Evolutionary conservation across 35 echinoderm and acorn worm genomes (phyloP), one percentile per base, ranked within the genome.

Genomic region (Amphiura filiformis): DNA sequence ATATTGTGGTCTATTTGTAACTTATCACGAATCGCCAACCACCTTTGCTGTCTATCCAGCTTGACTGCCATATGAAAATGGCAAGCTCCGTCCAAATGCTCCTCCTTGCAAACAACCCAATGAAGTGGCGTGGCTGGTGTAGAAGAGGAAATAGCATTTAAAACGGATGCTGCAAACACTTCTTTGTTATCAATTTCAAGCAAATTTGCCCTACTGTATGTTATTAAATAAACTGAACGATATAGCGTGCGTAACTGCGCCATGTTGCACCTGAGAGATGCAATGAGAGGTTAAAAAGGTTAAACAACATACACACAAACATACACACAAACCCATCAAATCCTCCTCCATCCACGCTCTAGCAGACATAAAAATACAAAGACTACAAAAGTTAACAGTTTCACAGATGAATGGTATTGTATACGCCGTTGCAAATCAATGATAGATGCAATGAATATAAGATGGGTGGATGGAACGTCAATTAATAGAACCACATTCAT

Each of bases 181-280:
- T 80, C 82, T 18, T 82, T 22, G 12, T 52, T 56, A 13, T 15
- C 1, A 15, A 57, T 26, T 3, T 49, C 5, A 18, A 4, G 39
- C 1, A 35, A 26, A 22, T 91, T 39, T 1, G 89, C 82, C 52
- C 65, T 82, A 32, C 89, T 91, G 31, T 91, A 91, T 7, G 89
- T 91, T 20, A 91, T 80, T n/a, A 91, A 61, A 36, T 91, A 91
- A 13, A 91, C 89, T 34, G 20, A 31, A 18, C 84, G 84, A 39
- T 75, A 39, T 17, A 39, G 82, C 4, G 34, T 61, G 31, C 41
- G 33, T n/a, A 84, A 39, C 26, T 30, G n/a, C 75, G 75, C 5
- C 75, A 35, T 77, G 26, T 4, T 47, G 5, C 4, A 47, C 4
- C 41, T 17, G 17, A 17, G 17, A 47, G 4, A 17, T 47, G 41